Evolutionary conservation across 37 sponge, comb jelly and placozoan genomes (phyloP).

Genomic region (Theonella swinhoei): DNA sequence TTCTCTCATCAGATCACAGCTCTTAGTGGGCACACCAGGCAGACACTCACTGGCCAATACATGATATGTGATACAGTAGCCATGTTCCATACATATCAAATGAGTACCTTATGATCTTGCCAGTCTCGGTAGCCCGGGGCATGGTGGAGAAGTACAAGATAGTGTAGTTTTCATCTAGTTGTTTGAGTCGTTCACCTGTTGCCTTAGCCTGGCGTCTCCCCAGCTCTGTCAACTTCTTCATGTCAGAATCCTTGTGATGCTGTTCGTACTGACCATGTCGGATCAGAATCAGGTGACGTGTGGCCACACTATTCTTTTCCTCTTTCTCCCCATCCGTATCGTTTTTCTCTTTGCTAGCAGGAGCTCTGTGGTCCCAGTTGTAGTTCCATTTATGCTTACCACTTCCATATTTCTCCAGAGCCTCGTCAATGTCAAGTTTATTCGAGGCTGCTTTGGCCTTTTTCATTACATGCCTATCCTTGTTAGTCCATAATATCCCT

Average conservation of each 20-base stretch:
- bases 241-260: slow-evolving; percentile 36
- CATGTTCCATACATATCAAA: too few species aligned
- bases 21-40: slow-evolving; percentile 70
- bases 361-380: slow-evolving; percentile 80
- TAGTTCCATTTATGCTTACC: slow-evolving; percentile 60
- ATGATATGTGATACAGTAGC: too few species aligned
- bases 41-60: slow-evolving; percentile 40
- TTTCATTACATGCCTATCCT: background rate
- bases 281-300: slow-evolving; percentile 76
- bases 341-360: background rate
- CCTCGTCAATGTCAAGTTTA: background rate
- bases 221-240: slow-evolving; percentile 69
- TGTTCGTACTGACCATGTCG: slow-evolving; percentile 88
- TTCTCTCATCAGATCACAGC: slow-evolving; percentile 81
- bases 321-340: slow-evolving; percentile 3
- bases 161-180: slow-evolving; percentile 40
- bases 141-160: slow-evolving; percentile 73
- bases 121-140: slow-evolving; percentile 84
- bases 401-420: background rate
- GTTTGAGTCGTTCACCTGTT: slow-evolving; percentile 84
- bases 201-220: slow-evolving; percentile 81
- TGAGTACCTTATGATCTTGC: slow-evolving; percentile 51
- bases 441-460: background rate
- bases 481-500: slow-evolving; percentile 13
- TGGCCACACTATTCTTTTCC: slow-evolving; percentile 39